Base-by-base conservation (phyloP, 2,113 vertebrate genomes). In the Neodon shergylaensis region DNA sequence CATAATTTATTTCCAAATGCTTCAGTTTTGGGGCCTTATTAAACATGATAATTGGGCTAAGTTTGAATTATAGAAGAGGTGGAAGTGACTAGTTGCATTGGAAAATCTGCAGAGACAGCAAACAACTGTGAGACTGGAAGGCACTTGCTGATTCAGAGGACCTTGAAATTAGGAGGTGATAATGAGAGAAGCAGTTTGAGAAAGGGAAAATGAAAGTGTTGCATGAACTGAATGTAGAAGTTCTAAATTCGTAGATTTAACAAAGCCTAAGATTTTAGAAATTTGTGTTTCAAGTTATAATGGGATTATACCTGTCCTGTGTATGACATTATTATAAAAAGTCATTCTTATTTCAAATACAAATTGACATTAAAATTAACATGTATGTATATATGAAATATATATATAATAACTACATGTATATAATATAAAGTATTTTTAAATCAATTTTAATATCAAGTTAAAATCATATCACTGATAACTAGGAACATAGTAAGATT, bases 401-500 rank as follows among this genome's bases (percentile, higher is more conserved):
- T n/a, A n/a, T n/a, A n/a, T 36, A 72, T 70, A 7, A n/a, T n/a
- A 72, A n/a, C 13, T 21, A 19, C 10, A 49, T 77, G 47, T 65
- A 76, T 44, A 12, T 24, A 0, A 26, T 28, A 73, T 49, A 76
- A 91, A 89, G 0, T n/a, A 73, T 2, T 74, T 54, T 52, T 17
- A 76, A 82, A 82, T 54, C 63, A 42, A 95, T 58, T 78, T 89
- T 16, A 96, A 49, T 73, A 24, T 4, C 2, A 52, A 58, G n/a
- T 33, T 74, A 83, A 47, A 73, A 63, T 74, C 22, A 76, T 0
- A 47, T 26, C 3, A 42, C 42, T 77, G 42, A 24, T 89, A 49
- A 88, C 3, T 94, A 74, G 11, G 24, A 36, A 65, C 66, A 66
- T 44, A 92, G 39, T 52, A 92, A 95, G 58, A 84, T 63, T 94